Evolutionary conservation across 2,888 invertebrate species (phyloP).

Genomic region (Cremastinae sp.): DNA sequence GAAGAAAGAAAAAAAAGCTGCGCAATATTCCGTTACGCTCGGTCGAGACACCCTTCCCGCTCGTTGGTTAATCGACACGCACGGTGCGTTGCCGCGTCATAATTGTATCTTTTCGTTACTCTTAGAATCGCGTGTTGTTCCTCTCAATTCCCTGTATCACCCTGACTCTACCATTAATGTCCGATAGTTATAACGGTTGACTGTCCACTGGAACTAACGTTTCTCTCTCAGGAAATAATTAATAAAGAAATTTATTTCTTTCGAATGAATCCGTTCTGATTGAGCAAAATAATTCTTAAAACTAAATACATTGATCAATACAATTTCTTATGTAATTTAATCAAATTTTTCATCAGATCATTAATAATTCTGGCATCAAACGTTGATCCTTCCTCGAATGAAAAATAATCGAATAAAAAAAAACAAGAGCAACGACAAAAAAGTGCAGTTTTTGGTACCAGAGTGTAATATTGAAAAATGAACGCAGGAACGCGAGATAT

Average conservation of each 20-base stretch:
- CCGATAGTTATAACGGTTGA: constrained; percentile 30
- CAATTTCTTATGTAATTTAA: too few relatives aligned
- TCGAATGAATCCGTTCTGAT: constrained; percentile 2
- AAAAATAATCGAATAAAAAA: too few relatives aligned
- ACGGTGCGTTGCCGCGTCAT: constrained; percentile 30
- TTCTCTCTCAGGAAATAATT: constrained; percentile 12
- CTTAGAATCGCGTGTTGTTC: not conserved
- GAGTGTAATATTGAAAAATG: too few relatives aligned
- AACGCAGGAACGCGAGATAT: constrained; percentile 26
- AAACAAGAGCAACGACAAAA: too few relatives aligned
- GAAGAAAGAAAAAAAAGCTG: constrained; percentile 44
- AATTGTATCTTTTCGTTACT: constrained; percentile 49
- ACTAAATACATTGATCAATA: too few relatives aligned
- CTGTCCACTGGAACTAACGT: constrained; percentile 38
- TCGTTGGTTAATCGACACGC: constrained; percentile 54
- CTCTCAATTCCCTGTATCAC: constrained; percentile 8
- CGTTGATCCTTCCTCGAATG: too few relatives aligned
- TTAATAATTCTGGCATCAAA: too few relatives aligned
- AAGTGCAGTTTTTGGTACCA: too few relatives aligned
- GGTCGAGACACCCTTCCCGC: constrained; percentile 33
- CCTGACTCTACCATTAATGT: not conserved
- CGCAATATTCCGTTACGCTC: constrained; percentile 55
- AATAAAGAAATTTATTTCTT: not conserved
- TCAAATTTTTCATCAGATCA: too few relatives aligned
- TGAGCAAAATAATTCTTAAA: too few relatives aligned